phyloP scores from a whole-genome alignment of 2,797 vertebrate species.

The Phrynocephalus forsythii region DNA sequence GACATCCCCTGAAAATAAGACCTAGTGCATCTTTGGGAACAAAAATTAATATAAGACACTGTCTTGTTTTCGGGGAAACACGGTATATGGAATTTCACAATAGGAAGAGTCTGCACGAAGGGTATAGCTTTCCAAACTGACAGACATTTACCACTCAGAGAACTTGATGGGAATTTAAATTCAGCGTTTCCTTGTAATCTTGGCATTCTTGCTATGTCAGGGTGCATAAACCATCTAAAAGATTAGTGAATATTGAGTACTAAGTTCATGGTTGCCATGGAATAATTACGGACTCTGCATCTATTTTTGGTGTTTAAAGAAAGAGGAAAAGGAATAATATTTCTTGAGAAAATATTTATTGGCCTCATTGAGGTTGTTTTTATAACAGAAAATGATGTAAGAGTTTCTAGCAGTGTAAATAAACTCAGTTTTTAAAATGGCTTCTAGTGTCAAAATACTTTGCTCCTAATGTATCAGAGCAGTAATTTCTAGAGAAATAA shows the following conservation, averaged over 20 bases:
- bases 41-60: too few species aligned
- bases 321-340: background rate
- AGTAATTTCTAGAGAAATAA: background rate
- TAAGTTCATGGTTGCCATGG: background rate
- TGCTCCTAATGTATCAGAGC: background rate
- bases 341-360: conserved; percentile 22
- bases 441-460: accelerated
- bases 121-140: background rate
- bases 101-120: accelerated
- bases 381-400: conserved; percentile 1
- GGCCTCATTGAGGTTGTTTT: background rate
- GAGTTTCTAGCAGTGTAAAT: background rate
- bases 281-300: accelerated
- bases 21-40: too few species aligned
- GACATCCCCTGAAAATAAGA: too few species aligned
- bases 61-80: too few species aligned
- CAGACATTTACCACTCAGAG: background rate
- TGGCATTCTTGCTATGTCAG: background rate
- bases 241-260: background rate
- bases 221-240: accelerated
- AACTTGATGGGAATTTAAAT: background rate
- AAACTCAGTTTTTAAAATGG: background rate
- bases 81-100: background rate
- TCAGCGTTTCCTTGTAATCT: background rate
- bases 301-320: conserved; percentile 1